phyloP scores from a whole-genome alignment of 2,113 vertebrate species.

The Pimephales promelas region DNA sequence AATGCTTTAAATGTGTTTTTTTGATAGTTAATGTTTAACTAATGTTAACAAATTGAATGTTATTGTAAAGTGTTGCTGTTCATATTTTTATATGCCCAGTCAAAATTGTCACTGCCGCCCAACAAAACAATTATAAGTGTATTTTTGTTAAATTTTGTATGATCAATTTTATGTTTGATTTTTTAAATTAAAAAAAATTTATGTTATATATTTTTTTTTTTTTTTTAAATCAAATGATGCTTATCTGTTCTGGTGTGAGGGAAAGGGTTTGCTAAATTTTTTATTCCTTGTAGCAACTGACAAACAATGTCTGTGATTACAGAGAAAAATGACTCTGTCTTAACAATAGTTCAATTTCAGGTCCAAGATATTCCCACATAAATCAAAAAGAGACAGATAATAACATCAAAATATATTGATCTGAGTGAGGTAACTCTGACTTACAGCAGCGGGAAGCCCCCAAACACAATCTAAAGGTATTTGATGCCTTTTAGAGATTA shows the following conservation, averaged over 20 bases:
- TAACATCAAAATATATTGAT: constrained; percentile 50
- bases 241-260: background rate
- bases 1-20: too few relatives aligned
- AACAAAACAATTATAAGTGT: too few relatives aligned
- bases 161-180: too few relatives aligned
- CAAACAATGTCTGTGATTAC: constrained; percentile 2
- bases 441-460: background rate
- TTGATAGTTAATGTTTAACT: too few relatives aligned
- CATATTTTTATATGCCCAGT: too few relatives aligned
- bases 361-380: constrained; percentile 42
- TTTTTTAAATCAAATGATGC: background rate
- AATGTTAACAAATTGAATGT: too few relatives aligned
- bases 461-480: constrained; percentile 13
- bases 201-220: too few relatives aligned
- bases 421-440: constrained; percentile 36
- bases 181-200: too few relatives aligned
- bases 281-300: background rate
- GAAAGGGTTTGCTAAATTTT: background rate
- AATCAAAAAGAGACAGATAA: constrained; percentile 53
- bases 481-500: constrained; percentile 43
- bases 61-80: too few relatives aligned
- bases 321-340: constrained; percentile 7
- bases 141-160: too few relatives aligned
- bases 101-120: too few relatives aligned
- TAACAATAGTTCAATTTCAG: constrained; percentile 27